Base-by-base conservation (phyloP, 2,888 invertebrate genomes). In the Drosophila pegasa region DNA sequence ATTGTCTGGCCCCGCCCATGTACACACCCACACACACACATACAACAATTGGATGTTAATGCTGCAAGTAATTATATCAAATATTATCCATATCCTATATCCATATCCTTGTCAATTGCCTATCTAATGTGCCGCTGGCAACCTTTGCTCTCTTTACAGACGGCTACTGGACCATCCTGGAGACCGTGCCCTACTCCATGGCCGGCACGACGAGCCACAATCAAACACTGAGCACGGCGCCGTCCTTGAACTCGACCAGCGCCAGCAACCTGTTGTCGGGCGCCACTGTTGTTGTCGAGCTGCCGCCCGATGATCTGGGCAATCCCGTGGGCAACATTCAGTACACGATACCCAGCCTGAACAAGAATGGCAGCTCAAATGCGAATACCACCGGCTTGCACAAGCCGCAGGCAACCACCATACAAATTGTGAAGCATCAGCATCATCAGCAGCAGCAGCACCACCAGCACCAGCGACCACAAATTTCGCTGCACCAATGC, bases 81-180 rank as follows among this genome's bases (percentile, higher is more conserved):
- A 14, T 8, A 22, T 29, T 25, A 33, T 14, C 18, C 14, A 22
- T 22, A 33, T n/a, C 14, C 14, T 1, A 0, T 27, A 25, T 18
- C 9, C 20, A 2, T 29, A 12, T n/a, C 6, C 22, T 2, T 22
- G 2, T 4, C 14, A 25, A 12, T 14, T 37, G 16, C 14, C 22
- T 50, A 10, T 43, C 47, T 69, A 50, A 59, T 51, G 29, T 38
- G 14, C 33, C 47, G 22, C 22, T 45, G 20, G 22, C 22, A n/a
- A 43, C 20, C 12, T 8, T 48, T 71, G 14, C 2, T 66, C 20
- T 79, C 38, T 37, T 83, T 83, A 35, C 78, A 83, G 91, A 91
- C 75, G 91, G 92, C 45, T 92, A 92, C 63, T 92, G 92, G 92
- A 92, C 92, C 12, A 92, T 92, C 38, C 60, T 92, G 60, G 92